Base-by-base conservation (phyloP, 2,888 invertebrate genomes). In the Girardia tigrina region DNA sequence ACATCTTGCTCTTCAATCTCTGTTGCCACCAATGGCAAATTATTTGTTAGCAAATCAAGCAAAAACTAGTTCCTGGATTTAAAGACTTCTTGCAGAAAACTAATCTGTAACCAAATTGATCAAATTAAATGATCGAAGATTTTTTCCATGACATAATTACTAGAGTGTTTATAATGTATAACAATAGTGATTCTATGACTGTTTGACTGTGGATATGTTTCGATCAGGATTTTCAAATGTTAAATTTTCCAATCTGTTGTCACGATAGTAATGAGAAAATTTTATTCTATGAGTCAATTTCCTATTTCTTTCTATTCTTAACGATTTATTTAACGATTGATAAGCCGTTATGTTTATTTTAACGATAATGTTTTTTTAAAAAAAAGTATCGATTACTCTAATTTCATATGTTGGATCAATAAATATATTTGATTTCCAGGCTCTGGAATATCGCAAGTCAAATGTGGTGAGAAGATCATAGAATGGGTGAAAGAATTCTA, bases 261-360 rank as follows among this genome's bases (percentile, higher is more conserved):
- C 56, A 56, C 56, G 23, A 56, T 56, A 56, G 56, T 56, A 56
- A 2, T 23, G 56, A 56, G 56, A 56, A 56, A 56, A 56, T 56
- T 56, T 56, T 56, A 56, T 56, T 56, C 56, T 56, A 20, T 56
- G 56, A 56, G 23, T 56, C 56, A 23, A 56, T 56, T 56, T 56
- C 23, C 56, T 56, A 56, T n/a, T n/a, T 56, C 56, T 56, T 56
- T 56, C 56, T 56, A 56, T 56, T 56, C 56, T 56, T 56, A 56
- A 56, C 56, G 56, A 56, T 56, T 56, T 56, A 56, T 56, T 56
- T 56, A 56, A 56, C n/a, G n/a, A 56, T 56, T 56, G 56, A 56
- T 56, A 56, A 56, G 56, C 56, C 23, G 56, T 56, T 56, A 20
- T n/a, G 23, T 56, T 56, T 56, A 23, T 56, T 56, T 56, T 56